Evolutionary conservation across 2,797 vertebrate genomes (phyloP), one percentile per base, ranked within the genome.

Genomic region (Coracias cyanogaster): DNA sequence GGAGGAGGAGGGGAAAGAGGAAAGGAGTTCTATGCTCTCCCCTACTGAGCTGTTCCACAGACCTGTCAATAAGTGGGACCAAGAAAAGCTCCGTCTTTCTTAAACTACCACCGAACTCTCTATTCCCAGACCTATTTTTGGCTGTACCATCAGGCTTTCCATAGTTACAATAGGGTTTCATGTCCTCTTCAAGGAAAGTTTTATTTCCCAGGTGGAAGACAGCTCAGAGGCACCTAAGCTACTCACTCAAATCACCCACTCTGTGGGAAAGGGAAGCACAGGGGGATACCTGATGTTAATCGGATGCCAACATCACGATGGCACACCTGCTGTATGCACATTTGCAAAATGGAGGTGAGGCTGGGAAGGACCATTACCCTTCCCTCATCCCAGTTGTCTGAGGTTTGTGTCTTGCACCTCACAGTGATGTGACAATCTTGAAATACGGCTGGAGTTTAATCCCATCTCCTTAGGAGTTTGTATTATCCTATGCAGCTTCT

Each of bases 171-270:
- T 15, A 83, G 18, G 5, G 0, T 55, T 74, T 60, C 1, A 8
- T 45, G 13, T 4, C 9, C 18, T 72, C 82, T 83, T 29, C 4
- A 41, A 86, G 51, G 25, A 48, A 55, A 82, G 4, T 18, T 60
- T 8, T 28, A 7, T 26, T 70, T 70, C 12, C 8, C 14, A 60
- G 26, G 41, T 43, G 21, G 35, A 62, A 82, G 43, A 39, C 16
- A 45, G 14, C 15, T 45, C 69, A 31, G 58, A 65, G 57, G 7
- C 12, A 61, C 1, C 12, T 13, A 9, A 24, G 24, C 11, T 9
- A 31, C 25, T 6, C 3, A 2, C 25, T 6, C 3, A 2, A 28
- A 12, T 84, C 14, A 14, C 3, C 5, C 7, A 5, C n/a, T 58
- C 12, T 20, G 7, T 18, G 37, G 25, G 24, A 15, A 73, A 4